Base-by-base conservation (phyloP, 1,140 invertebrate genomes). In the Drosophila subobscura region DNA sequence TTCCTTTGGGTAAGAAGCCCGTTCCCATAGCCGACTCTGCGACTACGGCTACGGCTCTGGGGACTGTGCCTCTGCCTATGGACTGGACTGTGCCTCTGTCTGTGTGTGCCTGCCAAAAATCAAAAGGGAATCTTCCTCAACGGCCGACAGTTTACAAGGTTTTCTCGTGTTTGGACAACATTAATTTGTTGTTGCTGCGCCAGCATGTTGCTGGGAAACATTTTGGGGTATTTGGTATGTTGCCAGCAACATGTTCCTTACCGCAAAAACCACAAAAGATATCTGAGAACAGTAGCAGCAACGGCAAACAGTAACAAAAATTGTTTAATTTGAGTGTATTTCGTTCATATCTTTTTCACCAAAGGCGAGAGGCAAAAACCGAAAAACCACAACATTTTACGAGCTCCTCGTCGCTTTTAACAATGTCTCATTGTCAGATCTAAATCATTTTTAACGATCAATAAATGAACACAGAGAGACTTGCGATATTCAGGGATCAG, bases 381-480 rank as follows among this genome's bases (percentile, higher is more conserved):
- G 37, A 61, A 77, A 67, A 84, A 86, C 83, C 83, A 47, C 83
- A 86, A 57, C 40, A 66, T 72, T 67, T 88, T 83, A 81, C 59
- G 66, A 72, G 72, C 78, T 54, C 56, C 70, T 73, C 53, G 70
- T 64, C 63, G 68, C 46, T 49, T 61, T 66, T 81, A 86, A 85
- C 81, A 85, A 86, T 88, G 78, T 85, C 70, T 86, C 84, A 86
- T 86, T 88, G 81, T 86, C 78, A 86, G 75, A 77, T 56, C 72
- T 86, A 86, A 86, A 86, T 86, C 83, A 86, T 86, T 74, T 86
- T 86, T 86, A 86, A 86, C 83, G 83, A 88, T 88, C 83, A 78
- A 86, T 86, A 86, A 86, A 86, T 45, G 71, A 63, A 80, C 45
- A 59, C 33, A 42, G 45, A 20, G 16, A 14, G 55, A 65, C 33